Evolutionary conservation across 2,888 invertebrate genomes (phyloP).

Genomic region (Encarsia formosa): DNA sequence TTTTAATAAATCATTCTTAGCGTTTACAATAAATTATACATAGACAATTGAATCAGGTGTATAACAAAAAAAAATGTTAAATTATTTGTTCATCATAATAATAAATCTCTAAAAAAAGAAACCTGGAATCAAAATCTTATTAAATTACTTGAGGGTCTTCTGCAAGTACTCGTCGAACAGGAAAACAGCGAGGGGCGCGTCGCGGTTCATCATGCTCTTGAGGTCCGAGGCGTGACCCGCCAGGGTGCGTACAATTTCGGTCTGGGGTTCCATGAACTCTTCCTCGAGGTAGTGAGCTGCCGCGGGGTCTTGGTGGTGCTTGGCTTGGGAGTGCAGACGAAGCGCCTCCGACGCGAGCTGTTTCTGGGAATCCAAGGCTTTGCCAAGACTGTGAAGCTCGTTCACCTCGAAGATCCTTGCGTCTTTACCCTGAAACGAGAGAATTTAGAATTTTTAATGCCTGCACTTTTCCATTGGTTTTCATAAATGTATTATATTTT

Average conservation of each 20-base stretch:
- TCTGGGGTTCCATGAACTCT: constrained; percentile 68
- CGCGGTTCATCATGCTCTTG: constrained; percentile 60
- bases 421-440: constrained; percentile 37
- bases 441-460: too few relatives aligned
- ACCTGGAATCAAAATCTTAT: too few relatives aligned
- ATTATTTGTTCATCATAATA: too few relatives aligned
- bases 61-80: too few relatives aligned
- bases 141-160: constrained; percentile 35
- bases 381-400: constrained; percentile 69
- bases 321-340: constrained; percentile 64
- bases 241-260: constrained; percentile 64
- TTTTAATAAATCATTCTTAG: too few relatives aligned
- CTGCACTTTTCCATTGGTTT: too few relatives aligned
- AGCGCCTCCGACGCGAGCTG: constrained; percentile 65
- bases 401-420: constrained; percentile 55
- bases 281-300: constrained; percentile 74
- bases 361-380: constrained; percentile 74
- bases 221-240: constrained; percentile 73
- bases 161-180: constrained; percentile 68
- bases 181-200: constrained; percentile 65
- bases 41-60: too few relatives aligned
- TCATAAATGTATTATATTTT: background rate
- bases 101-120: too few relatives aligned
- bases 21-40: too few relatives aligned
- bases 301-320: constrained; percentile 57